A percentile compares a stretch with the other conserved stretches of the same genome.
Evolutionary conservation across 2,113 vertebrate genomes (phyloP).

Genomic region (Pogonocichla stellata): DNA sequence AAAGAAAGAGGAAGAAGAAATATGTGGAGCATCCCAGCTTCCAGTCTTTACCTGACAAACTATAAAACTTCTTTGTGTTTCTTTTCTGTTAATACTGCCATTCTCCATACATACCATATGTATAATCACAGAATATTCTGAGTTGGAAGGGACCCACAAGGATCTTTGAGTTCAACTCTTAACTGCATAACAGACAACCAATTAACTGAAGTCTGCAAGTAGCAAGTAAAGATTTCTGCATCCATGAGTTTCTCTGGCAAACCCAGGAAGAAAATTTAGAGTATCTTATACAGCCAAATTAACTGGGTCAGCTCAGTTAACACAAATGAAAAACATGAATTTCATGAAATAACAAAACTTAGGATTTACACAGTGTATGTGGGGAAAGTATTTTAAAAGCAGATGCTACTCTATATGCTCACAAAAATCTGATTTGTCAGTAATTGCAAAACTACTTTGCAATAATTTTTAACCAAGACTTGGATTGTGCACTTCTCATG

Average conservation of each 20-base stretch:
- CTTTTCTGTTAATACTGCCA: neutral
- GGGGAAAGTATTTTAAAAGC: neutral
- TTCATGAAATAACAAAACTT: neutral
- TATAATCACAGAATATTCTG: neutral
- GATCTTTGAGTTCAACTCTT: neutral
- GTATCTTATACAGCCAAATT: neutral
- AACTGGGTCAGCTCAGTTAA: neutral
- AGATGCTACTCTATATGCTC: neutral
- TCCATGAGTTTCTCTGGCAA: neutral
- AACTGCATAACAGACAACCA: neutral
- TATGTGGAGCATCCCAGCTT: neutral
- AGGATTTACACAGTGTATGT: neutral
- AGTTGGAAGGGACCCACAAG: neutral
- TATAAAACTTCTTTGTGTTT: neutral
- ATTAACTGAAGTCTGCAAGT: accelerated
- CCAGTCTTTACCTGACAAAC: neutral
- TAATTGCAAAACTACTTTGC: neutral
- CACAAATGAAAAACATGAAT: neutral
- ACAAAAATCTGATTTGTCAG: neutral
- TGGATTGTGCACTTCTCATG: neutral
- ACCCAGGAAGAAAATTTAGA: neutral
- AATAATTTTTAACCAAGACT: neutral
- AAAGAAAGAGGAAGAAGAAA: neutral
- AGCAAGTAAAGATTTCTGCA: neutral
- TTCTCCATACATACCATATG: accelerated